Evolutionary conservation across 2,113 vertebrate species (phyloP).

Genomic region (Myanophis thanlyinensis): DNA sequence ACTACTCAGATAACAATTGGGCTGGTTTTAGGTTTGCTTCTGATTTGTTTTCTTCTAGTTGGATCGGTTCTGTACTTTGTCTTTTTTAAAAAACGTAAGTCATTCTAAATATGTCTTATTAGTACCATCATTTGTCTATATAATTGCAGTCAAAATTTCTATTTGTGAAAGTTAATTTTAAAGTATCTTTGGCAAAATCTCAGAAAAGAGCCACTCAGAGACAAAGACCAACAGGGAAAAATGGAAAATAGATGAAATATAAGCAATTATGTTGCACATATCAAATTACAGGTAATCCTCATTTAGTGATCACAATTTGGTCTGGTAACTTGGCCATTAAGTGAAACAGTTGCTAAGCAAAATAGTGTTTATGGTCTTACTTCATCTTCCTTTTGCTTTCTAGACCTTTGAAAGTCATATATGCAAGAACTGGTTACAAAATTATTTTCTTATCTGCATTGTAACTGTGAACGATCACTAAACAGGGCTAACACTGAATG

Average conservation of each 20-base stretch:
- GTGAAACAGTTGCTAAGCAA: neutral
- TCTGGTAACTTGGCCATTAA: neutral
- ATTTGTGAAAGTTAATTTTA: neutral
- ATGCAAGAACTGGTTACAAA: neutral
- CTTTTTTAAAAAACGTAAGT: neutral
- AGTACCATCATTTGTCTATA: neutral
- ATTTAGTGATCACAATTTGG: neutral
- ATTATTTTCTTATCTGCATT: neutral
- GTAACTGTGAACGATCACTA: neutral
- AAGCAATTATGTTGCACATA: neutral
- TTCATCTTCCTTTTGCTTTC: neutral
- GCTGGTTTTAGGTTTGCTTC: neutral
- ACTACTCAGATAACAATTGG: neutral
- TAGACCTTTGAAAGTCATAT: neutral
- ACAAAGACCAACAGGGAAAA: neutral
- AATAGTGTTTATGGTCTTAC: neutral
- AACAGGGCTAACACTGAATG: neutral
- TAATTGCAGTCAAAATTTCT: neutral
- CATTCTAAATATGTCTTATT: neutral
- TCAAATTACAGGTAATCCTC: neutral
- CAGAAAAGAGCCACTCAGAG: neutral
- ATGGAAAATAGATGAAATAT: neutral
- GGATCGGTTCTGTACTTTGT: neutral
- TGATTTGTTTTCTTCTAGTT: neutral
- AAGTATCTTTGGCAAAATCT: neutral